Base-by-base conservation (phyloP, 1,140 invertebrate species). In the Pinna nobilis region DNA sequence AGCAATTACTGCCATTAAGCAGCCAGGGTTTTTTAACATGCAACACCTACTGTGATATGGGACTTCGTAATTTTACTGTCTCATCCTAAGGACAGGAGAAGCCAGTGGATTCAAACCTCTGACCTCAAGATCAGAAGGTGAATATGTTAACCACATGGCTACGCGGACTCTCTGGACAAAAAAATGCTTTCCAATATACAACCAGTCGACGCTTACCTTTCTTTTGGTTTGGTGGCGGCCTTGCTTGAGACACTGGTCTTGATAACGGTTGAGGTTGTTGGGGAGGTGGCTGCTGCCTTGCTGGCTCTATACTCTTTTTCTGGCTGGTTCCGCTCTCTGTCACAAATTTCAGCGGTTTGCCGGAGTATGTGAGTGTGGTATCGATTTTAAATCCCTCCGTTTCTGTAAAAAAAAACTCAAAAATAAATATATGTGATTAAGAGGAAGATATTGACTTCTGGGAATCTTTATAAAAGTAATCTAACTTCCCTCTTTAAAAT, bases 331-430 rank as follows among this genome's bases (percentile, higher is more conserved):
- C 93, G 1, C 96, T 97, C 87, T 98, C 97, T 1, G 97, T 98
- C 84, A 98, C 97, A 2, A 96, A 97, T 90, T 98, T 99, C 1
- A 99, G 89, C 0, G 97, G 97, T 95, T 98, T 97, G 55, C 97
- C 97, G 84, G 98, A 96, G 89, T 98, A 99, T 7, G 98, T 97
- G 63, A 97, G 95, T 93, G 97, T 96, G 2, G 97, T 98, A 88
- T 99, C 97, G 84, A 99, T 99, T 90, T 98, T 97, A 88, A 99
- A 99, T 39, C 96, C 97, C 89, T 98, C 97, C 9, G 97, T 98
- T 91, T 98, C 47, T 94, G 87, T 53, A 84, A 82, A 47, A 73
- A 32, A 55, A 69, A 67, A 55, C 2, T 47, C n/a, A 41, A 63
- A 20, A 49, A 0, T 44, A 25, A 25, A 4, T n/a, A n/a, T n/a